A percentile compares a stretch with the other conserved stretches of the same genome.
Conservation (phyloP, 2,888 invertebrate species). For the Crepidodera aurea region DNA sequence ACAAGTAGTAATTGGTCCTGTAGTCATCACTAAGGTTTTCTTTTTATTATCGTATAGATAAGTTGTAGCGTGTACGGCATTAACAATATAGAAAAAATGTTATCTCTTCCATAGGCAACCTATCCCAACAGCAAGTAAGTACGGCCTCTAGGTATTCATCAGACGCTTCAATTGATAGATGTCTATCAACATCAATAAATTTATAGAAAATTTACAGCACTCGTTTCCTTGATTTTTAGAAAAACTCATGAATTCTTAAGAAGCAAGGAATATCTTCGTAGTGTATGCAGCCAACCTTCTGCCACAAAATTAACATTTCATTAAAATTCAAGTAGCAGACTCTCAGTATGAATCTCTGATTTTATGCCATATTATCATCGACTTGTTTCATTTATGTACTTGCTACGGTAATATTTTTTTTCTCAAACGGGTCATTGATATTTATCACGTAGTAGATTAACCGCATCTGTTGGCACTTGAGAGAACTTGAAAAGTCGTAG, state of each 20-base stretch:
- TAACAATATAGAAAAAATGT: background rate
- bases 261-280: slow-evolving; percentile 17
- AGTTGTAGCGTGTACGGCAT: background rate
- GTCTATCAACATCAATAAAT: slow-evolving; percentile 15
- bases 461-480: slow-evolving; percentile 42
- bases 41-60: too few relatives aligned
- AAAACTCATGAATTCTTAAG: slow-evolving; percentile 26
- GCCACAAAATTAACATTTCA: slow-evolving; percentile 37
- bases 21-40: too few relatives aligned
- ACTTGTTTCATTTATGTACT: slow-evolving; percentile 42
- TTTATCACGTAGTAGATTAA: slow-evolving; percentile 41
- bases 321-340: slow-evolving; percentile 37
- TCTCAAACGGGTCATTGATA: slow-evolving; percentile 40
- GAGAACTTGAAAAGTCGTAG: slow-evolving; percentile 36
- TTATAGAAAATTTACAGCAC: slow-evolving; percentile 21
- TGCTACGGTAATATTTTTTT: slow-evolving; percentile 39
- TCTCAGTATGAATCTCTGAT: slow-evolving; percentile 39
- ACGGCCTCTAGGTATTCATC: background rate
- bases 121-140: background rate
- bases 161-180: slow-evolving; percentile 7
- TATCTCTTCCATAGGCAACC: background rate
- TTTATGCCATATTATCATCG: slow-evolving; percentile 38
- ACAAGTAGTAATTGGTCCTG: too few relatives aligned
- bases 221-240: slow-evolving; percentile 25
- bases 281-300: slow-evolving; percentile 29